Percentiles rank a stretch among this genome's conserved stretches.
Conservation (phyloP, 2,113 vertebrate species). For the Acrocephalus arundinaceus region DNA sequence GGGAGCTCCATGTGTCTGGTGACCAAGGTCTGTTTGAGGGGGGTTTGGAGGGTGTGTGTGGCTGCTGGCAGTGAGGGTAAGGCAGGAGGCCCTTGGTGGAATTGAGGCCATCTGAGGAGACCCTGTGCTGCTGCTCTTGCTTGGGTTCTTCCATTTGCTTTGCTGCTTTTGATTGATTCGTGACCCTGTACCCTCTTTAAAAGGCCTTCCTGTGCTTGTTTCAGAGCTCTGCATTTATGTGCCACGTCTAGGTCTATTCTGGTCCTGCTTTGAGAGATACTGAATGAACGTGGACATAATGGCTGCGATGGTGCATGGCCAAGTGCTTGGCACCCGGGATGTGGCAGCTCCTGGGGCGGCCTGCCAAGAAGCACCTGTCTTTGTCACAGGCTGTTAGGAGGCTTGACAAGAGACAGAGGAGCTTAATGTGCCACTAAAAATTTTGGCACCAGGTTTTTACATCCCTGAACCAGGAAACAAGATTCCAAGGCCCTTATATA, state of each 20-base stretch:
- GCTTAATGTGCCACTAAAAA: slow-evolving; percentile 16
- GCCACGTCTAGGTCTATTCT: not conserved
- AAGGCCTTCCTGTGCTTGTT: not conserved
- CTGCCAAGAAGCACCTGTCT: slow-evolving; percentile 51
- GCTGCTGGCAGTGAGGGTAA: not conserved
- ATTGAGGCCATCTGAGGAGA: not conserved
- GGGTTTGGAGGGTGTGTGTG: not conserved
- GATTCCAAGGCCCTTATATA: not conserved
- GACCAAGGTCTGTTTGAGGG: not conserved
- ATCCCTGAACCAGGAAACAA: not conserved
- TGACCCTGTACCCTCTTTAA: not conserved
- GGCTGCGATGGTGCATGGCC: not conserved
- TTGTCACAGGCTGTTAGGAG: not conserved
- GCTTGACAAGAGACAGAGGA: slow-evolving; percentile 18
- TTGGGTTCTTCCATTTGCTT: not conserved
- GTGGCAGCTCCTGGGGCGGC: not conserved
- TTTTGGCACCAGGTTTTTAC: not conserved
- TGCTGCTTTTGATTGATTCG: not conserved
- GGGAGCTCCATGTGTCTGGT: not conserved
- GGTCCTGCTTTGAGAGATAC: slow-evolving; percentile 9
- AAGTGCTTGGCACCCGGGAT: slow-evolving; percentile 19
- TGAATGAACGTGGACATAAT: slow-evolving; percentile 9
- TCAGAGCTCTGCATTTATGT: not conserved
- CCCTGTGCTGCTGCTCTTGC: not conserved
- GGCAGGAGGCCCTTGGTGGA: rapidly evolving